A percentile compares a stretch with the other conserved stretches of the same genome.
These are phyloP conservation scores for Pediacus dermestoides DNA, from an alignment of 2,888 invertebrate species.

Conservation along the genomic window DNA sequence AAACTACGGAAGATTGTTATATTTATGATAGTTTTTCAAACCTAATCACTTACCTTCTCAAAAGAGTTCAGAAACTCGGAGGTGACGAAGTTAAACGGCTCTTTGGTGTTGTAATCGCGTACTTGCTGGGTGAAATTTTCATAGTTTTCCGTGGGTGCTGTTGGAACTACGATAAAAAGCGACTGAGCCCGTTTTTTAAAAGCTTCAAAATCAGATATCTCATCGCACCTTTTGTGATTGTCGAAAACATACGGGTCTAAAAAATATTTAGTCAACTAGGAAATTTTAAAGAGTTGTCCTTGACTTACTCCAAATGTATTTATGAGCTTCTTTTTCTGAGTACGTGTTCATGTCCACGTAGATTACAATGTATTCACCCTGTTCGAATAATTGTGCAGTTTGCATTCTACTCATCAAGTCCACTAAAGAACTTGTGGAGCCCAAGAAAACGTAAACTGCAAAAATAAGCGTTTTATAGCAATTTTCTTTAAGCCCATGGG, in stretches of 20 bases:
- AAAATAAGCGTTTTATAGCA: constrained; percentile 37
- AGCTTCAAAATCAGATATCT: constrained; percentile 55
- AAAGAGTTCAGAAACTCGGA: constrained; percentile 57
- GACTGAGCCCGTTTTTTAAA: constrained; percentile 73
- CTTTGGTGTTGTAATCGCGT: constrained; percentile 68
- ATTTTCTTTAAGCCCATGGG: no score
- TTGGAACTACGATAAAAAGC: constrained; percentile 83
- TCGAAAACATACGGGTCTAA: constrained; percentile 56
- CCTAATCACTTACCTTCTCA: constrained; percentile 19
- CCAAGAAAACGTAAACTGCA: constrained; percentile 93
- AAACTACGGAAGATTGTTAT: constrained; percentile 57
- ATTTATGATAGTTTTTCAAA: neutral
- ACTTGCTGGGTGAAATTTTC: constrained; percentile 78
- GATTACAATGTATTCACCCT: constrained; percentile 94
- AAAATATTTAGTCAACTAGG: constrained; percentile 17
- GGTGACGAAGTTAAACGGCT: constrained; percentile 76
- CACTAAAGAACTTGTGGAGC: constrained; percentile 77
- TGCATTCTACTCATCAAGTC: constrained; percentile 93
- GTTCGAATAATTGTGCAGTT: constrained; percentile 77
- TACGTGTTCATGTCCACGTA: constrained; percentile 92
- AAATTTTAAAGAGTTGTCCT: constrained; percentile 5
- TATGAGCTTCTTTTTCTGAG: constrained; percentile 67
- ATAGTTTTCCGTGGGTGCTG: constrained; percentile 72
- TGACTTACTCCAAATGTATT: constrained; percentile 71
- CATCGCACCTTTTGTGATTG: constrained; percentile 59